A percentile compares a stretch with the other conserved stretches of the same genome.
These are phyloP conservation scores for Chelon labrosus DNA, from an alignment of 2,797 vertebrate genomes.

Conservation along the genomic window DNA sequence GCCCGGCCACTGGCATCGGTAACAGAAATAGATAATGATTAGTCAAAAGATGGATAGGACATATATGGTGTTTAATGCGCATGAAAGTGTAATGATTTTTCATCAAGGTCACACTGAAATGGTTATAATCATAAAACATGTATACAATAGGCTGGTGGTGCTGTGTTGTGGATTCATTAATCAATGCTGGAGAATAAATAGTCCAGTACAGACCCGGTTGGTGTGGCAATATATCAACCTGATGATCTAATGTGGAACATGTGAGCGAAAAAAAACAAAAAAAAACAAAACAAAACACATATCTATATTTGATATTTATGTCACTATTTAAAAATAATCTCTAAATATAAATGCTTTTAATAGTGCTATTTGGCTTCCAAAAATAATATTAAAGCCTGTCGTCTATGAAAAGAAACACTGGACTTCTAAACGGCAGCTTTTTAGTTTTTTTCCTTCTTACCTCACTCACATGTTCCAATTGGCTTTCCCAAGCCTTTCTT, in stretches of 20 bases:
- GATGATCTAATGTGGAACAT: slow-evolving; percentile 30
- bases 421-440: no score
- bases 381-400: no score
- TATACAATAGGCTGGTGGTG: slow-evolving; percentile 30
- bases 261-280: slow-evolving; percentile 18
- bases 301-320: slow-evolving; percentile 2
- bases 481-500: no score
- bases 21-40: slow-evolving; percentile 70
- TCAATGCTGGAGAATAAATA: slow-evolving; percentile 45
- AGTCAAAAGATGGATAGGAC: slow-evolving; percentile 68
- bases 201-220: slow-evolving; percentile 28
- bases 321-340: background rate
- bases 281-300: background rate
- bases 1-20: slow-evolving; percentile 45
- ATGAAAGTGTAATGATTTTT: slow-evolving; percentile 76
- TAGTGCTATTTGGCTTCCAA: no score
- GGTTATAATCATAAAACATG: slow-evolving; percentile 66
- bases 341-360: background rate
- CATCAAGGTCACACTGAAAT: slow-evolving; percentile 70
- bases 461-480: no score
- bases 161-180: slow-evolving; percentile 56
- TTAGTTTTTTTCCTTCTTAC: no score
- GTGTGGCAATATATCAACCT: slow-evolving; percentile 48
- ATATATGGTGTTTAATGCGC: slow-evolving; percentile 67
- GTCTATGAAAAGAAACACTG: no score